Conservation (phyloP, 2,888 invertebrate genomes). For the Melikaiella ostensackeni region DNA sequence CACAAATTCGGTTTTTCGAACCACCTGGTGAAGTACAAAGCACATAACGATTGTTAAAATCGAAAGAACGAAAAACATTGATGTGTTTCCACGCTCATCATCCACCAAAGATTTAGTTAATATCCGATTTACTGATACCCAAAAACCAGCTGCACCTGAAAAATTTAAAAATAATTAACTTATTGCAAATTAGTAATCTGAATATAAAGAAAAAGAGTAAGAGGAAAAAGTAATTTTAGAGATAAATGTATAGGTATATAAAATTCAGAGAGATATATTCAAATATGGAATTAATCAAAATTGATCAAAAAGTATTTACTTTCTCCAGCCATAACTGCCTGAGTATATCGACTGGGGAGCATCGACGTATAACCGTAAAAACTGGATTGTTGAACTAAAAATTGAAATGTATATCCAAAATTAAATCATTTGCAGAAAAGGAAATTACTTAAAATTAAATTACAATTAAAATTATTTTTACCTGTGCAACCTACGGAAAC, state of each 20-base stretch:
- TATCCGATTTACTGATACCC: slow-evolving; percentile 91
- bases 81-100: slow-evolving; percentile 89
- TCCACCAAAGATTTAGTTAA: slow-evolving; percentile 88
- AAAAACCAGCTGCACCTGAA: slow-evolving; percentile 90
- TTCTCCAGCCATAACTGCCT: slow-evolving; percentile 97
- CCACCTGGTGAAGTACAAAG: slow-evolving; percentile 87
- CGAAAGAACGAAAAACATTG: slow-evolving; percentile 91
- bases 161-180: slow-evolving; percentile 42
- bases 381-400: slow-evolving; percentile 91
- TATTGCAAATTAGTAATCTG: too few relatives aligned
- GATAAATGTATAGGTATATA: too few relatives aligned
- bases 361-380: slow-evolving; percentile 97
- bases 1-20: slow-evolving; percentile 89
- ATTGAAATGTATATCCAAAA: neutral
- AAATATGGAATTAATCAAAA: neutral
- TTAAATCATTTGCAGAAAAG: neutral
- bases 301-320: slow-evolving; percentile 80
- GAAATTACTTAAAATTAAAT: slow-evolving; percentile 10
- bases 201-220: too few relatives aligned
- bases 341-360: slow-evolving; percentile 92
- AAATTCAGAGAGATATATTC: neutral
- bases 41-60: slow-evolving; percentile 87
- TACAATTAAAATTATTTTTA: slow-evolving; percentile 64
- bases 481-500: slow-evolving; percentile 93
- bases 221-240: too few relatives aligned